phyloP scores from a whole-genome alignment of 2,113 vertebrate genomes.

The Pseudorhombus dupliciocellatus region DNA sequence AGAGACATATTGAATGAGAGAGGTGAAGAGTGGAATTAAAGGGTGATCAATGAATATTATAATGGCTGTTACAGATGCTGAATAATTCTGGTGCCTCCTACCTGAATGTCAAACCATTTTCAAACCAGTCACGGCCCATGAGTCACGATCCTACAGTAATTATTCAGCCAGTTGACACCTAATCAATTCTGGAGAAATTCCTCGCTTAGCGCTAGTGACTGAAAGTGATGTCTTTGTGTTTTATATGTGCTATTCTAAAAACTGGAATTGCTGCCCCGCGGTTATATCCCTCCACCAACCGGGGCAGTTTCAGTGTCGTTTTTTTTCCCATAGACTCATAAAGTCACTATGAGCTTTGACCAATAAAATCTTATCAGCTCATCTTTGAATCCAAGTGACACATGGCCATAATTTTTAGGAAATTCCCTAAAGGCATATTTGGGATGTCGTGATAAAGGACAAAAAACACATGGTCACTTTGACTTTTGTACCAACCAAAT shows the following conservation, averaged over 20 bases:
- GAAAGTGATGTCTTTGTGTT: conserved; percentile 26
- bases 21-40: conserved; percentile 24
- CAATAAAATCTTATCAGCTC: background rate
- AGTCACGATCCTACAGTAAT: conserved; percentile 19
- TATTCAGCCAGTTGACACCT: conserved; percentile 20
- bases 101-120: conserved; percentile 15
- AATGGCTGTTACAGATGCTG: background rate
- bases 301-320: background rate
- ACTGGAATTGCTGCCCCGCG: background rate
- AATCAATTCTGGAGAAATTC: conserved; percentile 49
- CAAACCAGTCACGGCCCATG: background rate
- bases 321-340: background rate
- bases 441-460: too few species aligned
- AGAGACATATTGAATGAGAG: conserved; percentile 7
- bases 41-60: conserved; percentile 16
- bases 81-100: background rate
- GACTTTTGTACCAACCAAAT: too few species aligned
- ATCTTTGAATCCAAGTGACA: too few species aligned
- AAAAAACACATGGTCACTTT: too few species aligned
- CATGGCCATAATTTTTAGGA: too few species aligned
- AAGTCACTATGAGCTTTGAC: background rate
- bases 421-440: too few species aligned
- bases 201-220: conserved; percentile 9
- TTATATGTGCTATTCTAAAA: conserved; percentile 5
- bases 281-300: background rate